Evolutionary conservation across 2,797 vertebrate genomes (phyloP).

Genomic region (Melanotaenia boesemani): DNA sequence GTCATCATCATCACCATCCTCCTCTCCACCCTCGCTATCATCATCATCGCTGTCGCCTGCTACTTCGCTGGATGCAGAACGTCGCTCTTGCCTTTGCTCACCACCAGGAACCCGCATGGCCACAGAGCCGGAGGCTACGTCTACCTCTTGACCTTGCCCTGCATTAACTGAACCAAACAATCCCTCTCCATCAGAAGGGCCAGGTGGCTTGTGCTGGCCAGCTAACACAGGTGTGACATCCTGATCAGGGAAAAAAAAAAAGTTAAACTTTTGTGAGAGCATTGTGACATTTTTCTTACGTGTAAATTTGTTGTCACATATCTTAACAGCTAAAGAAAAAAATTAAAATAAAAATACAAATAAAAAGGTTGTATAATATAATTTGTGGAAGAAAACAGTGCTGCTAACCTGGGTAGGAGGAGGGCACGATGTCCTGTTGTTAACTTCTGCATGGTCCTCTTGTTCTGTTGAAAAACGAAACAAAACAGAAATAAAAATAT

Average conservation of each 20-base stretch:
- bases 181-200: conserved; percentile 72
- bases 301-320: conserved; percentile 2
- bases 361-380: neutral
- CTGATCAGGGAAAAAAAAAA: conserved; percentile 62
- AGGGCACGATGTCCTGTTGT: conserved; percentile 76
- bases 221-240: conserved; percentile 68
- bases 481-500: conserved; percentile 9
- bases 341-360: neutral
- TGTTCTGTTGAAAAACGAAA: conserved; percentile 72
- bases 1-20: conserved; percentile 80
- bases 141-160: conserved; percentile 70
- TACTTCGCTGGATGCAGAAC: conserved; percentile 69
- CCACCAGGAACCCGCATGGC: conserved; percentile 60
- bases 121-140: conserved; percentile 74
- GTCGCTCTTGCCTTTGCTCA: conserved; percentile 66
- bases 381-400: neutral
- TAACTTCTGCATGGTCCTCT: conserved; percentile 79
- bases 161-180: conserved; percentile 61
- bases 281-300: neutral
- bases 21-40: conserved; percentile 78
- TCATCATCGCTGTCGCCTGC: conserved; percentile 80
- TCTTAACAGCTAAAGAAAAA: conserved; percentile 8
- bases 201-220: conserved; percentile 74
- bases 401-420: conserved; percentile 77
- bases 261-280: neutral